Conservation (phyloP, 2,113 vertebrate species). For the Heterocephalus glaber region DNA sequence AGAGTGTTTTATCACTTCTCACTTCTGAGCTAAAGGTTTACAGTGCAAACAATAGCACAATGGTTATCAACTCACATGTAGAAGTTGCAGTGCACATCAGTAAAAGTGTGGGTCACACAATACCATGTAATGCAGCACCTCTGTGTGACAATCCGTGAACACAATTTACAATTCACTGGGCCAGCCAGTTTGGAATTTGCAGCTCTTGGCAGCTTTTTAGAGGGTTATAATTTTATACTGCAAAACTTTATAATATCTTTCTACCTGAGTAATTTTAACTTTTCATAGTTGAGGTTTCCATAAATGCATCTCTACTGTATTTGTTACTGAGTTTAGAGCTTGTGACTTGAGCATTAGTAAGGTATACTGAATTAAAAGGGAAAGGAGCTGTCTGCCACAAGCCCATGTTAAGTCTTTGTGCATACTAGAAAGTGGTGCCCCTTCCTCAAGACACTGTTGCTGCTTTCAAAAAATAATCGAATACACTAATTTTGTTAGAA, state of each 20-base stretch:
- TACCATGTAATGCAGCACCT: not conserved
- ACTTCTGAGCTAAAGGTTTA: slow-evolving; percentile 6
- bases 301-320: not conserved
- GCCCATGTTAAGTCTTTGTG: not conserved
- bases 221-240: slow-evolving; percentile 9
- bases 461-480: not conserved
- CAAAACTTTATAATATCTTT: not conserved
- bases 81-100: not conserved
- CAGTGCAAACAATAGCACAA: not conserved
- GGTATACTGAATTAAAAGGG: not conserved
- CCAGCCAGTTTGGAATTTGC: not conserved
- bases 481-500: not conserved
- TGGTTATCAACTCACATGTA: not conserved
- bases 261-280: not conserved
- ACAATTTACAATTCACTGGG: not conserved
- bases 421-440: not conserved
- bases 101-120: not conserved
- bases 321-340: not conserved
- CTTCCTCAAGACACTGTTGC: not conserved
- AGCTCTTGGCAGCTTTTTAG: not conserved
- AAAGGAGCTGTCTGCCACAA: not conserved
- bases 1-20: not conserved
- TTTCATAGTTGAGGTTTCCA: slow-evolving; percentile 5
- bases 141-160: not conserved
- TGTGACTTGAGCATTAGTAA: not conserved